phyloP scores from a whole-genome alignment of 2,113 vertebrate genomes.

The Cyanistes caeruleus region DNA sequence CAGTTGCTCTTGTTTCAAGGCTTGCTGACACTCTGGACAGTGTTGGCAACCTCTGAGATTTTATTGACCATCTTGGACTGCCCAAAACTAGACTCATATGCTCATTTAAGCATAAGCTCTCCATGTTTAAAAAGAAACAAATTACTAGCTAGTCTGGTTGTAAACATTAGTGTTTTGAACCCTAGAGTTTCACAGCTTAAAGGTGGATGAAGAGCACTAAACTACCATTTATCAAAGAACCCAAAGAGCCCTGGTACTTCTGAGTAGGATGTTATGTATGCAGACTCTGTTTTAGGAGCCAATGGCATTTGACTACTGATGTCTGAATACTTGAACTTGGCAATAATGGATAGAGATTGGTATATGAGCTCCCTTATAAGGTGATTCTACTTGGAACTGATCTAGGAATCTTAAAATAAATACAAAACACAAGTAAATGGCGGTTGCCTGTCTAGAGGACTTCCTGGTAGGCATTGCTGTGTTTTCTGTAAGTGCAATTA shows the following conservation, averaged over 20 bases:
- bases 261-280: background rate
- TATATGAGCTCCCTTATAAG: background rate
- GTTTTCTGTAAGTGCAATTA: background rate
- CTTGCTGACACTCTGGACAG: background rate
- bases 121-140: background rate
- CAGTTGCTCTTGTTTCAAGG: background rate
- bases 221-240: background rate
- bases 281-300: background rate
- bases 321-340: slow-evolving; percentile 1
- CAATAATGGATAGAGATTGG: background rate
- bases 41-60: background rate
- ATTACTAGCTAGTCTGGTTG: background rate
- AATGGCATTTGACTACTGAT: background rate
- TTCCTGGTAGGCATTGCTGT: background rate
- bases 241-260: background rate
- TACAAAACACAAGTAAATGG: slow-evolving; percentile 10
- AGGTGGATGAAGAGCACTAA: background rate
- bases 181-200: background rate
- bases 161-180: slow-evolving; percentile 16
- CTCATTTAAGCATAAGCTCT: background rate
- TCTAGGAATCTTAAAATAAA: slow-evolving; percentile 32
- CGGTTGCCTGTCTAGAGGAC: slow-evolving; percentile 3
- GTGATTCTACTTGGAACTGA: background rate
- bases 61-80: background rate
- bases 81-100: background rate